Evolutionary conservation across 2,797 vertebrate genomes (phyloP).

Genomic region (Halcyon leucocephala): DNA sequence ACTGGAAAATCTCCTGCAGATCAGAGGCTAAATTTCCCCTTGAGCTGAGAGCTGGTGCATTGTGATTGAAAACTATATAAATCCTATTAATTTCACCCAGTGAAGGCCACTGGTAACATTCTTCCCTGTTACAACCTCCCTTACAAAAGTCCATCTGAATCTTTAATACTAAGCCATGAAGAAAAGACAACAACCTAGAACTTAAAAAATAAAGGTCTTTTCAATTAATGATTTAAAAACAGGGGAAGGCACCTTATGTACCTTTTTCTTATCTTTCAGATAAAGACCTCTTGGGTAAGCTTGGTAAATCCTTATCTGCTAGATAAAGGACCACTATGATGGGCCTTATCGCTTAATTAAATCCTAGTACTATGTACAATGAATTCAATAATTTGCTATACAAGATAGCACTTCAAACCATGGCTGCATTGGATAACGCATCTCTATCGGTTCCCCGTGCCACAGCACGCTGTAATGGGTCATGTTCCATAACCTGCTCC

Average conservation of each 20-base stretch:
- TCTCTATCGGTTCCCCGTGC: background rate
- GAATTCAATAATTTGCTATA: slow-evolving; percentile 75
- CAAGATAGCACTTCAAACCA: slow-evolving; percentile 59
- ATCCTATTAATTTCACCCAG: background rate
- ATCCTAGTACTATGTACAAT: slow-evolving; percentile 70
- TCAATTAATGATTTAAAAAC: slow-evolving; percentile 67
- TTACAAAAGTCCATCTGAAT: slow-evolving; percentile 16
- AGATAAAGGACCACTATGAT: slow-evolving; percentile 68
- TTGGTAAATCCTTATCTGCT: slow-evolving; percentile 74
- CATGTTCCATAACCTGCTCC: background rate
- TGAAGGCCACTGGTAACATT: background rate
- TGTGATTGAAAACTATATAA: slow-evolving; percentile 1
- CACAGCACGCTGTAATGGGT: background rate
- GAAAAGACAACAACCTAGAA: slow-evolving; percentile 53
- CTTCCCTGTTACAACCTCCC: background rate
- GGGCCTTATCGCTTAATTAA: slow-evolving; percentile 78
- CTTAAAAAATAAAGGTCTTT: slow-evolving; percentile 58
- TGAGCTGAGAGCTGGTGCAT: background rate
- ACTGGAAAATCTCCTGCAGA: background rate
- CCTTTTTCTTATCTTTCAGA: slow-evolving; percentile 72
- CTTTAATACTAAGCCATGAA: background rate
- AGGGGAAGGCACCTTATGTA: slow-evolving; percentile 58
- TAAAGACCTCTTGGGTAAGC: slow-evolving; percentile 72
- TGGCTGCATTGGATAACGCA: slow-evolving; percentile 29
- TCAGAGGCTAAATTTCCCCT: background rate